Base-by-base conservation (phyloP, 2,113 vertebrate genomes). In the Apteryx mantelli region DNA sequence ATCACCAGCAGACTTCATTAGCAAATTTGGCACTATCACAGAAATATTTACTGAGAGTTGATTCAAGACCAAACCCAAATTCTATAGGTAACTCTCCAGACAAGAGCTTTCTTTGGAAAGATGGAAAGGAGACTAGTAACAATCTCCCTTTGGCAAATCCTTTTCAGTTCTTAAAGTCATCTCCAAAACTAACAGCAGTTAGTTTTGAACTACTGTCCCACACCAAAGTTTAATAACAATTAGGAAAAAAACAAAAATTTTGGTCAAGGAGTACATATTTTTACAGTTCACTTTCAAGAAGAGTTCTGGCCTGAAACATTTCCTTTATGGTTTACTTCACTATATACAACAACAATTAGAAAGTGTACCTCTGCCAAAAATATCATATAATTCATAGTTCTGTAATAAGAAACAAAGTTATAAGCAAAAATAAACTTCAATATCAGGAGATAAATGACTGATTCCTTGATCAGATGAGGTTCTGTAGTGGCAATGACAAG, bases 381-480 rank as follows among this genome's bases (percentile, higher is more conserved):
- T 38, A 65, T 1, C 48, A 80, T n/a, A 28, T 4, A 74, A 55
- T 0, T 58, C 30, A 58, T 19, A 60, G 56, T 17, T 58, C 56
- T 58, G 56, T 34, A 34, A 34, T 60, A 60, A 60, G 56, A 60
- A 20, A 0, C 34, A n/a, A 88, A 84, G 18, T 32, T 56, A 74
- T 30, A 90, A 92, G 76, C 38, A 80, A 94, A 96, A 92, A 73
- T 48, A 34, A 85, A 20, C 32, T 86, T 40, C 52, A 91, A 73
- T 48, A 12, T 34, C 69, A 90, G 48, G 42, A 90, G 34, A 19
- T 6, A 93, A 89, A 4, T 24, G 48, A 82, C 7, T 7, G 7
- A 50, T 86, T 65, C 34, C 40, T 88, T 77, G 24, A 55, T 66
- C 34, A 77, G 58, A 63, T 25, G 15, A 74, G 13, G 42, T 30